Percentiles rank a stretch among this genome's conserved stretches.
Evolutionary conservation across 2,113 vertebrate species (phyloP).

Genomic region (Numida meleagris): DNA sequence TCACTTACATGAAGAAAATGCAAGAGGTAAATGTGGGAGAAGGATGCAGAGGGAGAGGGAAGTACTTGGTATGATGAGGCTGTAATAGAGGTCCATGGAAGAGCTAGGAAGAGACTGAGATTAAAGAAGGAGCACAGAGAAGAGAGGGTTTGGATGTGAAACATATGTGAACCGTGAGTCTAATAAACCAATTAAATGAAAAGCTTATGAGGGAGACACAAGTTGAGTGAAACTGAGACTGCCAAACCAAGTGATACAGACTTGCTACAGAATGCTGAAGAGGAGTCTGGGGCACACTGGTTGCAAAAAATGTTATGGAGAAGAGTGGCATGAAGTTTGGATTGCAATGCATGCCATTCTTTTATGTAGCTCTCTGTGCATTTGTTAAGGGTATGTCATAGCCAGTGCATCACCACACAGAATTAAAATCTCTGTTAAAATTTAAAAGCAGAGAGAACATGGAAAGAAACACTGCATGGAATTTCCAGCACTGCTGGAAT

Average conservation of each 20-base stretch:
- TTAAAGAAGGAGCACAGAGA: neutral
- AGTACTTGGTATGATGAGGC: neutral
- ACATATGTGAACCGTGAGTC: neutral
- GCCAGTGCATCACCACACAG: rapidly evolving
- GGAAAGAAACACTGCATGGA: neutral
- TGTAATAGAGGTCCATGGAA: neutral
- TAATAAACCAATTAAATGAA: neutral
- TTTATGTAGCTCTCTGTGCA: neutral
- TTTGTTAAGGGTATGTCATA: neutral
- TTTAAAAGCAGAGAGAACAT: neutral
- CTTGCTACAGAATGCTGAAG: neutral
- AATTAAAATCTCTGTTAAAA: neutral
- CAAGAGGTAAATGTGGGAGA: neutral
- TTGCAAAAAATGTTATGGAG: neutral
- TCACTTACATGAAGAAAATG: rapidly evolving
- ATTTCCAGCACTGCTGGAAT: neutral
- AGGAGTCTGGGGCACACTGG: neutral
- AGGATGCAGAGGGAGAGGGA: neutral
- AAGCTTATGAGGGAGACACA: neutral
- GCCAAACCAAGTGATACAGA: rapidly evolving
- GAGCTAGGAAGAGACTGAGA: neutral
- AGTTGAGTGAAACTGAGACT: neutral
- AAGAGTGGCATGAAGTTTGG: neutral
- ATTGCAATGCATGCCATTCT: neutral
- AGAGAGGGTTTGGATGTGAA: neutral